These are phyloP conservation scores for Drosophila cardini DNA, from an alignment of 1,140 invertebrate genomes.

Conservation along the genomic window DNA sequence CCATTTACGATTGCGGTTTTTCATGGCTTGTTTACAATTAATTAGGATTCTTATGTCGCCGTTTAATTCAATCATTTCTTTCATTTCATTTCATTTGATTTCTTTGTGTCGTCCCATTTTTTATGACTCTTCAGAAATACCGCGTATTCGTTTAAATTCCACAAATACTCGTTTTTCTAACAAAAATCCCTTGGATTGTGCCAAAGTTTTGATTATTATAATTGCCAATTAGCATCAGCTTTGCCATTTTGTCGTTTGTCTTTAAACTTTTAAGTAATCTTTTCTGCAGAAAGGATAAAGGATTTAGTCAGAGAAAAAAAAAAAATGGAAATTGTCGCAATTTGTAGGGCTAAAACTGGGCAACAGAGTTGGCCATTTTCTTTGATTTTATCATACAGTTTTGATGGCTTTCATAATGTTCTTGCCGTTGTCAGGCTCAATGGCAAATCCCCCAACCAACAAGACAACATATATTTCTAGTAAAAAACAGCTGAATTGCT, in stretches of 20 bases:
- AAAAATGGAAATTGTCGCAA: background rate
- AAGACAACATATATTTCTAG: slow-evolving; percentile 7
- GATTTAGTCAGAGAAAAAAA: background rate
- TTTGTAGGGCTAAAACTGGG: background rate
- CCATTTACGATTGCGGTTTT: slow-evolving; percentile 44
- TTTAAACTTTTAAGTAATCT: background rate
- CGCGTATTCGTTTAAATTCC: slow-evolving; percentile 14
- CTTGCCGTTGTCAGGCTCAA: background rate
- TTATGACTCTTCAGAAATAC: slow-evolving; percentile 24
- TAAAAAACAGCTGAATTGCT: slow-evolving; percentile 17
- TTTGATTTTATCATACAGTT: slow-evolving; percentile 1
- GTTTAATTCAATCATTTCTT: slow-evolving; percentile 69
- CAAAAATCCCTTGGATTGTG: background rate
- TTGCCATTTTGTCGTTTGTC: background rate
- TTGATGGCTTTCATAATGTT: slow-evolving; percentile 1
- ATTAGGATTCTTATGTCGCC: slow-evolving; percentile 75
- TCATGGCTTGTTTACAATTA: slow-evolving; percentile 81
- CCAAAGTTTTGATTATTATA: background rate
- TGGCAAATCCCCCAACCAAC: background rate
- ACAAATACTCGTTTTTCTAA: slow-evolving; percentile 3
- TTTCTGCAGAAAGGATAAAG: background rate
- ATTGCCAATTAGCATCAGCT: background rate
- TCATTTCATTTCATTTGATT: slow-evolving; percentile 50
- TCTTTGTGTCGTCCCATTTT: slow-evolving; percentile 37
- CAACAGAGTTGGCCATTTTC: background rate